A percentile compares a stretch with the other conserved stretches of the same genome.
phyloP scores from a whole-genome alignment of 2,797 vertebrate species.

The Manis javanica region DNA sequence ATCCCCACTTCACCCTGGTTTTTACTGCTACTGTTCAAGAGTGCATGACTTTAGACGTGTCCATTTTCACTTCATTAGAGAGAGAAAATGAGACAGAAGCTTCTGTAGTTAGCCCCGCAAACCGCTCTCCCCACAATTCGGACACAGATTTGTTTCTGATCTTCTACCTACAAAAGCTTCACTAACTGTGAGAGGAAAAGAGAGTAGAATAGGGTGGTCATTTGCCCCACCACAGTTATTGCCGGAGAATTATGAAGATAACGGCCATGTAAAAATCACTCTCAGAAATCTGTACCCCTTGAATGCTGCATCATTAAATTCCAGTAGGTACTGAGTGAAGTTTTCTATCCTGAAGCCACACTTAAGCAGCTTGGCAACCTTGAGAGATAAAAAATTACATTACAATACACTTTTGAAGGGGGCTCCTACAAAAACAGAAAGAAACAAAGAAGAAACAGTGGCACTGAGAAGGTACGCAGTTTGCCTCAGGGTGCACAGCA shows the following conservation, averaged over 20 bases:
- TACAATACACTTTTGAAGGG: background rate
- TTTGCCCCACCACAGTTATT: background rate
- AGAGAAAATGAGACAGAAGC: background rate
- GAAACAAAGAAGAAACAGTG: background rate
- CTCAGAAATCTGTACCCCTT: background rate
- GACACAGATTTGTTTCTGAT: background rate
- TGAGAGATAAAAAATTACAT: constrained; percentile 30
- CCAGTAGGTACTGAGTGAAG: background rate
- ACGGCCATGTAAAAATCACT: background rate
- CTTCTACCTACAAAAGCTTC: background rate
- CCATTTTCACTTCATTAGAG: background rate
- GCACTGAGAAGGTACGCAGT: background rate
- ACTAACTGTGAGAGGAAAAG: background rate
- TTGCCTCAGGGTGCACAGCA: constrained; percentile 12
- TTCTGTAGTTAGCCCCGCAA: background rate
- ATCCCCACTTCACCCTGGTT: background rate
- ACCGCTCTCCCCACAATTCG: background rate
- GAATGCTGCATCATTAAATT: background rate
- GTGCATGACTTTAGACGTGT: background rate
- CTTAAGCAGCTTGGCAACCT: background rate
- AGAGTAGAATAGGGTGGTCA: background rate
- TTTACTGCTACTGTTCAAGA: background rate
- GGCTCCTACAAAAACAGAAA: background rate
- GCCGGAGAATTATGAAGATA: background rate
- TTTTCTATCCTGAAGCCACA: background rate